Evolutionary conservation across 2,888 invertebrate genomes (phyloP), one percentile per base, ranked within the genome.

Genomic region (Standfussiana lucernea): DNA sequence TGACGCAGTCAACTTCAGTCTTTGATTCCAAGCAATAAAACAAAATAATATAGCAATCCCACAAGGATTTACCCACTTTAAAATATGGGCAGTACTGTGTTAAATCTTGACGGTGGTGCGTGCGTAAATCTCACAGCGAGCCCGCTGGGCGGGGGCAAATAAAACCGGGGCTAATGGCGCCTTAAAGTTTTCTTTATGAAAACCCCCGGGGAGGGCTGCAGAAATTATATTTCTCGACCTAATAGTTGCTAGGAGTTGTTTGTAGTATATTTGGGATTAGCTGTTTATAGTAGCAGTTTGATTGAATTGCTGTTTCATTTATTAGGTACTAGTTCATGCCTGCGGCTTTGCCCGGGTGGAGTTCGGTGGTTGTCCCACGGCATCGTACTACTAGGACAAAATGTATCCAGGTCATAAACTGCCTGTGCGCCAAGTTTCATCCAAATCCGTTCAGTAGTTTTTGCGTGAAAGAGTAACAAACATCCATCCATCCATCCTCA

Each of bases 141-240:
- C 91, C 87, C 80, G 77, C 71, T 83, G 86, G 88, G 89, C 81
- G 77, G 86, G 80, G 82, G 89, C 89, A 87, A 91, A 92, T 92
- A 91, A 91, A 92, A 89, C 90, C 75, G 81, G 76, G 86, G 86
- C 89, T 91, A 90, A 90, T 90, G 81, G 90, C 80, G 85, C 76
- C 90, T 90, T 88, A 89, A 90, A 90, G 88, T 91, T 90, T 91
- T 88, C 92, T 90, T 92, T 92, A 92, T 92, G 92, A 90, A 90
- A 90, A 91, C 91, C 91, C 93, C 90, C 85, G 88, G 90, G 86
- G 75, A 74, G 77, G 65, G 77, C 82, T 87, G 89, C 87, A 88
- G 88, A 91, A 91, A 91, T 93, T 92, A 93, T 93, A 92, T 93
- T 92, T 92, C 91, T 89, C 87, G 82, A 75, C 88, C 88, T 89